These are phyloP conservation scores for Saccostrea cuccullata DNA, from an alignment of 1,140 invertebrate species.

Conservation along the genomic window DNA sequence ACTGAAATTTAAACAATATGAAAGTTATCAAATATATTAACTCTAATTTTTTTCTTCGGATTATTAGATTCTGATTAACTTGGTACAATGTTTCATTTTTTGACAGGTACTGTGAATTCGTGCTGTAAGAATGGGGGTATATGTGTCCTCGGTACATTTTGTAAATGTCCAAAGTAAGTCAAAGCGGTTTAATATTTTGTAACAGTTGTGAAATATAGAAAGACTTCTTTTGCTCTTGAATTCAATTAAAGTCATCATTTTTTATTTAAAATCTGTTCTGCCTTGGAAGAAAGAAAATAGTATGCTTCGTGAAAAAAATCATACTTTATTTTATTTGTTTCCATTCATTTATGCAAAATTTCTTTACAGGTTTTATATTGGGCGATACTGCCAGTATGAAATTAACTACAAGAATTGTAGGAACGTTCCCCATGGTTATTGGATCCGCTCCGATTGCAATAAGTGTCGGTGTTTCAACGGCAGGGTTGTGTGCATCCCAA, in stretches of 20 bases:
- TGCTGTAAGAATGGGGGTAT: conserved; percentile 52
- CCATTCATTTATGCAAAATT: neutral
- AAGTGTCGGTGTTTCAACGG: conserved; percentile 59
- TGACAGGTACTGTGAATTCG: conserved; percentile 2
- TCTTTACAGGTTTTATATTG: conserved; percentile 49
- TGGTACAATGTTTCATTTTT: neutral
- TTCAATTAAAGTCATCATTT: no score
- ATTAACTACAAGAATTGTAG: conserved; percentile 44
- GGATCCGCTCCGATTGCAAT: conserved; percentile 56
- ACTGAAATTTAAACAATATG: no score
- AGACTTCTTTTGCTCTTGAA: no score
- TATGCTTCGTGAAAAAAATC: no score
- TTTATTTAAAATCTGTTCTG: no score
- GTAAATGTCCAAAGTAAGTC: conserved; percentile 54
- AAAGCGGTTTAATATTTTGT: neutral
- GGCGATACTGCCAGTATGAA: conserved; percentile 50
- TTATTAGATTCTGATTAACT: no score
- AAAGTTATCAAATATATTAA: no score
- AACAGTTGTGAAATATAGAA: no score
- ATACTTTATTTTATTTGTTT: no score
- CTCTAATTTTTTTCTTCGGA: no score
- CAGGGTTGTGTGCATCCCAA: conserved; percentile 49
- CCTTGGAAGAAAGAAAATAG: no score
- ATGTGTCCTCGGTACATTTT: conserved; percentile 49
- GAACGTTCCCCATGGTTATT: conserved; percentile 49